Conservation (phyloP, 2,797 vertebrate species). For the Anguilla marmorata region DNA sequence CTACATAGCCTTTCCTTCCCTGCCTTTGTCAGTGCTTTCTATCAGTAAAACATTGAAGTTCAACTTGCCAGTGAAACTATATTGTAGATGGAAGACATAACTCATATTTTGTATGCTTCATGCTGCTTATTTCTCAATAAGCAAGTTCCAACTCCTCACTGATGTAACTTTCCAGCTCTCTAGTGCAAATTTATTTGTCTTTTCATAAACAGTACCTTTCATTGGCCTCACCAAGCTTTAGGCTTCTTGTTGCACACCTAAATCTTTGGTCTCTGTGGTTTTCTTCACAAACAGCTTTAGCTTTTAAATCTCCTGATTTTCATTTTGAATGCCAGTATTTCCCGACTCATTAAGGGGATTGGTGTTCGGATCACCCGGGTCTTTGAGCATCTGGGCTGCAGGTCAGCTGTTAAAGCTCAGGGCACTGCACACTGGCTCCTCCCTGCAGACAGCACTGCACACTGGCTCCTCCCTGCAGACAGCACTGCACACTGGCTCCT, state of each 20-base stretch:
- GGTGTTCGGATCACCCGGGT: not conserved
- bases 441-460: slow-evolving; percentile 2
- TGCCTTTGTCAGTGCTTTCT: not conserved
- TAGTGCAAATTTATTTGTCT: not conserved
- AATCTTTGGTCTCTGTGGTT: not conserved
- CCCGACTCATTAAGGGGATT: not conserved
- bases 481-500: not conserved
- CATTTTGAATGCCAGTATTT: not conserved
- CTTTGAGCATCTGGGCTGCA: not conserved
- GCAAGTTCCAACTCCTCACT: not conserved
- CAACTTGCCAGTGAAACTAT: not conserved
- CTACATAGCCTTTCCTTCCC: not conserved
- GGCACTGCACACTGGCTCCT: too few relatives aligned
- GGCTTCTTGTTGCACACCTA: not conserved
- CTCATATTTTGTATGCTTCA: not conserved
- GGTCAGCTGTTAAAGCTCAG: not conserved
- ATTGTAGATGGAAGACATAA: not conserved
- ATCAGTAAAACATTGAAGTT: not conserved
- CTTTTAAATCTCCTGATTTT: not conserved
- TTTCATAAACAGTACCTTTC: not conserved
- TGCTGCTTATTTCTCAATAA: not conserved
- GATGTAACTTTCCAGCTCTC: not conserved
- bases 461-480: not conserved
- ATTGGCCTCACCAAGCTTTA: not conserved
- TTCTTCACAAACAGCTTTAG: not conserved